A percentile compares a stretch with the other conserved stretches of the same genome.
Conservation (phyloP, 2,113 vertebrate species). For the Microcebus griseorufus region DNA sequence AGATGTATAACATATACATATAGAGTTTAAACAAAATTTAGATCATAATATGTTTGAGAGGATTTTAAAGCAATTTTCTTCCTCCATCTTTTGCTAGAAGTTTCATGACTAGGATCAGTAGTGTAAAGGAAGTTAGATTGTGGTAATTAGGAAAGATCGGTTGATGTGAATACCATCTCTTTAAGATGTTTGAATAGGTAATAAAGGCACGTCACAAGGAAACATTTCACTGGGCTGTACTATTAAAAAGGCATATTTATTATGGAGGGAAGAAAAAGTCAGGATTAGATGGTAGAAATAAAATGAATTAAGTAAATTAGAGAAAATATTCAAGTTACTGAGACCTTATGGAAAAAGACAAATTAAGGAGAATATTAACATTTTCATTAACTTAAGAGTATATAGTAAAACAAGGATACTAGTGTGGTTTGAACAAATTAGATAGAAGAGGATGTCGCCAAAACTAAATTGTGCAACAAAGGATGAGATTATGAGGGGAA, state of each 20-base stretch:
- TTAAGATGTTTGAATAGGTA: background rate
- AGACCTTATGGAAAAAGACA: background rate
- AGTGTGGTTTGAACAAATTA: background rate
- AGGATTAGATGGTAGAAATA: background rate
- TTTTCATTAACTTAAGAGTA: slow-evolving; percentile 6
- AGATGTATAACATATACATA: background rate
- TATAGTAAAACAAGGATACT: background rate
- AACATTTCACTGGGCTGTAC: background rate
- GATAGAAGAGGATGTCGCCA: background rate
- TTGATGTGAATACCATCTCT: background rate
- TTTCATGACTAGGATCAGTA: background rate
- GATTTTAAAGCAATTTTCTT: background rate
- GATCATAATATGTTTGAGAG: background rate
- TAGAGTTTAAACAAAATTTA: background rate
- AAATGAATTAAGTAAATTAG: background rate
- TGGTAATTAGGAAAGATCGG: background rate
- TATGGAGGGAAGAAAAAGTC: background rate
- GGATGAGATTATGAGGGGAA: background rate
- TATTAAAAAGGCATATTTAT: background rate
- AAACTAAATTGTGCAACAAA: background rate
- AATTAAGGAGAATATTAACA: background rate
- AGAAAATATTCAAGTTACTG: background rate
- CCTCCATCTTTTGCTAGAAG: background rate
- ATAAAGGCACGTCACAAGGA: background rate
- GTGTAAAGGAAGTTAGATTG: background rate